These are phyloP conservation scores for Bombus pyrosoma DNA, from an alignment of 1,140 invertebrate genomes.

Conservation along the genomic window DNA sequence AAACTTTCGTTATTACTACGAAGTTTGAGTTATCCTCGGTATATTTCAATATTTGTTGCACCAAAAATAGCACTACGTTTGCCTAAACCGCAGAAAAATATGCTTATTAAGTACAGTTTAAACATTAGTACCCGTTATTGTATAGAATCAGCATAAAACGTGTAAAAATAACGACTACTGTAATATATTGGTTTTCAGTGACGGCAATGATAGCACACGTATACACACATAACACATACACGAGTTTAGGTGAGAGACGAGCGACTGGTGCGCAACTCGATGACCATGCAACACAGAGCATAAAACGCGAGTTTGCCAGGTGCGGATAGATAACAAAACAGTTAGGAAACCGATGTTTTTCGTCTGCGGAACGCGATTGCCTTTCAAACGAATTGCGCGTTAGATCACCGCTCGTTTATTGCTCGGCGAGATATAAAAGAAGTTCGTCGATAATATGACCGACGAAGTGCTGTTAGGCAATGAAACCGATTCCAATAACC, in stretches of 20 bases:
- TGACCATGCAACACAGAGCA: not conserved
- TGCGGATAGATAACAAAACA: constrained; percentile 33
- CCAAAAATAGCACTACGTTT: constrained; percentile 4
- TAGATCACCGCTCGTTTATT: not conserved
- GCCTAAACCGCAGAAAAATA: not conserved
- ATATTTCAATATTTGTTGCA: not conserved
- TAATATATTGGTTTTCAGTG: not conserved
- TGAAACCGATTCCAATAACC: not conserved
- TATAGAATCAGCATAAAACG: not conserved
- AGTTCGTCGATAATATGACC: not conserved
- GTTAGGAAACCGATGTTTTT: constrained; percentile 24
- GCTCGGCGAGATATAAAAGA: not conserved
- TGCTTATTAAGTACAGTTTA: not conserved
- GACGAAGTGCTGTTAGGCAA: not conserved
- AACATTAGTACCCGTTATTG: not conserved
- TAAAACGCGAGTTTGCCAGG: constrained; percentile 8
- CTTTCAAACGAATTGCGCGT: constrained; percentile 19
- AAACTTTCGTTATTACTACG: not conserved
- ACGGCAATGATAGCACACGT: not conserved
- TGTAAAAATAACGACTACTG: not conserved
- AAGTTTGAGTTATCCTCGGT: not conserved
- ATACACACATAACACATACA: not conserved
- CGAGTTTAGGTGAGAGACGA: not conserved
- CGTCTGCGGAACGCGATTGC: constrained; percentile 7
- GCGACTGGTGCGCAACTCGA: not conserved